These are phyloP conservation scores for Chelidonichthys spinosus DNA, from an alignment of 2,797 vertebrate species.

Conservation along the genomic window DNA sequence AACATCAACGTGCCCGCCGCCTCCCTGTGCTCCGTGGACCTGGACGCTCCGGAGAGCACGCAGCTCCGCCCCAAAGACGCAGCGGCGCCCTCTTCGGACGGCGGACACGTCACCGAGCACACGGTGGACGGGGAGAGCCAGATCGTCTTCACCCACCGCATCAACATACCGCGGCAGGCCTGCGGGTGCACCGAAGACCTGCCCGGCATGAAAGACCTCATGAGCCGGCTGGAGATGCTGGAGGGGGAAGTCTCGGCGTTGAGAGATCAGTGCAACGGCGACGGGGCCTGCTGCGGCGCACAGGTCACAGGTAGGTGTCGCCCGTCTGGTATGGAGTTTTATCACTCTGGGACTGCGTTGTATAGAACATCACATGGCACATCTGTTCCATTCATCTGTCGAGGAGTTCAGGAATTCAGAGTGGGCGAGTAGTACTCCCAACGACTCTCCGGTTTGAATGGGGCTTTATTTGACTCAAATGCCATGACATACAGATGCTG, in stretches of 20 bases:
- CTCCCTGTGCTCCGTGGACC: constrained; percentile 89
- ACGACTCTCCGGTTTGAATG: constrained; percentile 35
- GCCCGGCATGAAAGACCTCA: constrained; percentile 89
- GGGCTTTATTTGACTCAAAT: constrained; percentile 18
- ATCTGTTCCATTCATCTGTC: constrained; percentile 59
- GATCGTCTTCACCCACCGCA: constrained; percentile 96
- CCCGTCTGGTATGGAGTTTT: not conserved
- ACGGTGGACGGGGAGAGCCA: constrained; percentile 89
- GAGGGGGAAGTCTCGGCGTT: constrained; percentile 92
- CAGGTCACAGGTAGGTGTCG: constrained; percentile 81
- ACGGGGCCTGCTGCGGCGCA: constrained; percentile 84
- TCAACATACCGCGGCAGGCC: constrained; percentile 92
- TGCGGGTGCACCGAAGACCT: constrained; percentile 88
- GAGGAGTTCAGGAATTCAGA: constrained; percentile 22
- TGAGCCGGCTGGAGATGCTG: constrained; percentile 92
- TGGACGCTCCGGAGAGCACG: constrained; percentile 82
- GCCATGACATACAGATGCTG: not conserved
- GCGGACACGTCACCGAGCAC: constrained; percentile 84
- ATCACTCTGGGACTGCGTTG: not conserved
- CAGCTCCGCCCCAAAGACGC: constrained; percentile 73
- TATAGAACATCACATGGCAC: constrained; percentile 23
- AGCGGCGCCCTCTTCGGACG: constrained; percentile 38
- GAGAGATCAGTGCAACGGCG: constrained; percentile 86
- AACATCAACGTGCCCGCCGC: constrained; percentile 92
- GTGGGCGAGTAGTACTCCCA: constrained; percentile 28